Evolutionary conservation across 2,888 invertebrate genomes (phyloP).

Genomic region (Pollenia amentaria): DNA sequence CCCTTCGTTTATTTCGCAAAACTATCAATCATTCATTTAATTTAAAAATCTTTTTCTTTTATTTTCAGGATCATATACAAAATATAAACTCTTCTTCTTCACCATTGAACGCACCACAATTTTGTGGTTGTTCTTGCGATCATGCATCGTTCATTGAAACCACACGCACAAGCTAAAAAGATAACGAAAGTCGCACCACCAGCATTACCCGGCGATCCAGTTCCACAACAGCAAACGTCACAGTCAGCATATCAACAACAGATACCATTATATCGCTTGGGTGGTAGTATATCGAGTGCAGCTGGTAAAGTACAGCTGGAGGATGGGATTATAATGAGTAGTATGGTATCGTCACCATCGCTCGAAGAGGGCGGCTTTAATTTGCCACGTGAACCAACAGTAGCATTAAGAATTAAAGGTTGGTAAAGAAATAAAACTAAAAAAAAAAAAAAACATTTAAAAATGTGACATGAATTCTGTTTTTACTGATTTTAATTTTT

Average conservation of each 20-base stretch:
- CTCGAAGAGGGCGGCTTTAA: conserved; percentile 84
- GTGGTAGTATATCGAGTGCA: conserved; percentile 79
- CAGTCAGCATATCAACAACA: conserved; percentile 78
- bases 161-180: conserved; percentile 94
- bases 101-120: conserved; percentile 45
- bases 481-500: not conserved
- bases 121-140: conserved; percentile 86
- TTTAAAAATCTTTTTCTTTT: not conserved
- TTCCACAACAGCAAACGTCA: conserved; percentile 89
- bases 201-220: conserved; percentile 85
- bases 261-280: conserved; percentile 81
- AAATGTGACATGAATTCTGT: not conserved
- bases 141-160: conserved; percentile 94
- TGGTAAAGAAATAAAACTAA: conserved; percentile 37
- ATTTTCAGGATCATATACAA: conserved; percentile 62
- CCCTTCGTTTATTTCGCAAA: not conserved
- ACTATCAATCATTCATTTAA: conserved; percentile 35
- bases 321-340: conserved; percentile 83
- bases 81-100: conserved; percentile 14
- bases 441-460: too few relatives aligned
- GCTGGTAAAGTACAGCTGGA: conserved; percentile 77
- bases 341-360: conserved; percentile 84
- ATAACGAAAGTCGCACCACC: conserved; percentile 90
- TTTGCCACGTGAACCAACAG: conserved; percentile 84
- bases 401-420: conserved; percentile 84